Base-by-base conservation (phyloP, 2,113 vertebrate species). In the Tonatia bakeri region DNA sequence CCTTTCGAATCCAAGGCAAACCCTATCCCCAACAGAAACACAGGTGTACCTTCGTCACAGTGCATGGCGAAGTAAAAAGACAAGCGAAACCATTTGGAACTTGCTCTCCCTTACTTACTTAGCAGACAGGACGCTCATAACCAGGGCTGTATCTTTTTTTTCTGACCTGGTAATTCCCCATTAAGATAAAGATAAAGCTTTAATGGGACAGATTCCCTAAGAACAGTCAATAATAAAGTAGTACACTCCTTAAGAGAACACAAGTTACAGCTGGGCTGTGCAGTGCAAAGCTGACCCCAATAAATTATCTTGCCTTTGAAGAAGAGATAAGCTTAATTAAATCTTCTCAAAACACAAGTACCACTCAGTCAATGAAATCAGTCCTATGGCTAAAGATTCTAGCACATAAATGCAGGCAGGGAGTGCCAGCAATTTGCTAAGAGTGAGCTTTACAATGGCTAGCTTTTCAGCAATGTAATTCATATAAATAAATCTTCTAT, bases 181-280 rank as follows among this genome's bases (percentile, higher is more conserved):
- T 9, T 83, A 88, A 79, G n/a, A 69, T 64, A 89, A 96, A 92
- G 80, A 61, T 20, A 70, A 93, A 38, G 87, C 19, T 2, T 92
- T 76, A 91, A 15, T 2, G 9, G n/a, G 17, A 36, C 31, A 88
- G 59, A 72, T 93, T 93, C 54, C 79, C 86, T 54, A 82, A 26
- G 31, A 65, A 96, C 94, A 85, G 40, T 45, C 52, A 12, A 83
- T 19, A 38, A 76, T 75, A 26, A 75, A 56, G 61, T n/a, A 13
- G 31, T 61, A 86, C 7, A 82, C 70, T 17, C 31, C 61, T 38
- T 47, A 28, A 92, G 61, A 82, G 85, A 91, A 87, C 83, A 82
- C 50, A 93, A 69, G 12, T 43, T 0, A 95, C 31, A 52, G 31
- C 9, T 40, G 14, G 56, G 73, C 2, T 43, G 4, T 50, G 31